A percentile compares a stretch with the other conserved stretches of the same genome.
phyloP scores from a whole-genome alignment of 2,888 invertebrate genomes.

The Dendrolimus pini region DNA sequence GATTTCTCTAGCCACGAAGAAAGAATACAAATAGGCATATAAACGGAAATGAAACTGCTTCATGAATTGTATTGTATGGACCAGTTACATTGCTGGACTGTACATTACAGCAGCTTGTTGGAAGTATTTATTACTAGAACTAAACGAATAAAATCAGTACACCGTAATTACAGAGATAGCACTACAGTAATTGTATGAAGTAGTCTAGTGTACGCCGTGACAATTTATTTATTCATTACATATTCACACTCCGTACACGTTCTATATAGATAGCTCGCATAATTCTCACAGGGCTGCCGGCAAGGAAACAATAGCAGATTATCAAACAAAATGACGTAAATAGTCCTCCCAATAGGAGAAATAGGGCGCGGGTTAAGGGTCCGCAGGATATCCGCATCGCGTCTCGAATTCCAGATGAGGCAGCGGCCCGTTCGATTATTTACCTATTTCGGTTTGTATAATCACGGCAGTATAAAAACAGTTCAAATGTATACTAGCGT shows the following conservation, averaged over 20 bases:
- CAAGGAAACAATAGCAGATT: constrained; percentile 72
- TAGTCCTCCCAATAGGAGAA: constrained; percentile 63
- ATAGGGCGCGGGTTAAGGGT: constrained; percentile 68
- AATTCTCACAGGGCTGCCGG: constrained; percentile 65
- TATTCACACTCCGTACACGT: constrained; percentile 65
- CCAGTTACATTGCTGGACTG: constrained; percentile 41
- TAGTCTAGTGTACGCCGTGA: constrained; percentile 7
- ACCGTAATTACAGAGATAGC: not conserved
- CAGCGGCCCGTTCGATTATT: constrained; percentile 18
- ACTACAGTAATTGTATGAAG: constrained; percentile 4
- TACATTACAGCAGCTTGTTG: constrained; percentile 34
- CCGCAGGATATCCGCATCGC: constrained; percentile 59
- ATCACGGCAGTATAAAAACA: not conserved
- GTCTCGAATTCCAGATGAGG: constrained; percentile 70
- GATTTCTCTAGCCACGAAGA: constrained; percentile 64
- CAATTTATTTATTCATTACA: constrained; percentile 52
- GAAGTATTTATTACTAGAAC: constrained; percentile 16
- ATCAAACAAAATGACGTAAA: constrained; percentile 74
- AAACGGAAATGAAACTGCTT: constrained; percentile 65
- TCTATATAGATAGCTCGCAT: constrained; percentile 66
- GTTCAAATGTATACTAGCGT: not conserved
- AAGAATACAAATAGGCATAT: constrained; percentile 68
- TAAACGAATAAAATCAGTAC: constrained; percentile 6
- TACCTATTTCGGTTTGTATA: constrained; percentile 4
- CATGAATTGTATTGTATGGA: constrained; percentile 61